phyloP scores from a whole-genome alignment of 2,113 vertebrate genomes.

The Sminthopsis crassicaudata region DNA sequence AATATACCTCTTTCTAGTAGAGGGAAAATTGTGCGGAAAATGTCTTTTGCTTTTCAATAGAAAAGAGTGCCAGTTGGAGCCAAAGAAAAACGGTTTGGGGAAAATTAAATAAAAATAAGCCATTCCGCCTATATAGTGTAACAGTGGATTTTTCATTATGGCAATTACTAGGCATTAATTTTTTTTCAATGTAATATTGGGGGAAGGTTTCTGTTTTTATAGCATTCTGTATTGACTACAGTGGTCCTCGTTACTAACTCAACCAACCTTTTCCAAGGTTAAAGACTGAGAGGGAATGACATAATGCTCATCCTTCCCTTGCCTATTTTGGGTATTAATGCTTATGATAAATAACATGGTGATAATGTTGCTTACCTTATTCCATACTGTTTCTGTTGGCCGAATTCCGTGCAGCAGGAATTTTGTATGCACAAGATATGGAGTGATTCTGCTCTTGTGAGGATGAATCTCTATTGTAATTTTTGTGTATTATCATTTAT shows the following conservation, averaged over 20 bases:
- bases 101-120: constrained; percentile 84
- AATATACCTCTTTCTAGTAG: constrained; percentile 85
- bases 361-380: constrained; percentile 67
- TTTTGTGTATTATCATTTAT: background rate
- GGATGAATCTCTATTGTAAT: constrained; percentile 25
- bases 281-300: constrained; percentile 67
- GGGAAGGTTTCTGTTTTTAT: constrained; percentile 29
- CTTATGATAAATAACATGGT: constrained; percentile 70
- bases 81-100: constrained; percentile 70
- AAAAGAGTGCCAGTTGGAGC: constrained; percentile 78
- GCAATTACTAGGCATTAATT: constrained; percentile 70
- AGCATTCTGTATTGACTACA: constrained; percentile 44
- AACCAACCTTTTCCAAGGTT: constrained; percentile 75
- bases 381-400: constrained; percentile 55
- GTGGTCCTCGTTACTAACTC: constrained; percentile 45
- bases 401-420: constrained; percentile 47
- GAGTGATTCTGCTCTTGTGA: constrained; percentile 33
- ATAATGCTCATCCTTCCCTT: constrained; percentile 62
- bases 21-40: constrained; percentile 90
- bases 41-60: constrained; percentile 85
- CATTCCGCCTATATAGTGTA: constrained; percentile 57
- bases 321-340: constrained; percentile 72
- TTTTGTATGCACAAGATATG: constrained; percentile 22
- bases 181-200: constrained; percentile 34
- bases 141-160: constrained; percentile 50